Percentiles rank a stretch among this genome's conserved stretches.
Evolutionary conservation across 1,140 invertebrate species (phyloP).

Genomic region (Bemisia tabaci): DNA sequence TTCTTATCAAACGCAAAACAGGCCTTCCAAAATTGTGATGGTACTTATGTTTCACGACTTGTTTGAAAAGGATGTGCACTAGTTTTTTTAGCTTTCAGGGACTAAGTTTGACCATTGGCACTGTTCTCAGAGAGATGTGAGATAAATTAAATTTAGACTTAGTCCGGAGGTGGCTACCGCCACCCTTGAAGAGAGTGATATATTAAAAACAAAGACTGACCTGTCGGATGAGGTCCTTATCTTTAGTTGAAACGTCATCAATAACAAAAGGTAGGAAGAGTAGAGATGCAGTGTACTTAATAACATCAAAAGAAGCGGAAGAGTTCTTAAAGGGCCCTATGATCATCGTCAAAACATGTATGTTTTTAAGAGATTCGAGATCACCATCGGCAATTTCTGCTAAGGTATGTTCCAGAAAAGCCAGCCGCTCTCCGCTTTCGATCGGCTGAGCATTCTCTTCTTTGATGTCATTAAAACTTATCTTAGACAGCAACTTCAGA

Average conservation of each 20-base stretch:
- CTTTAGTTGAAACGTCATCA: not conserved
- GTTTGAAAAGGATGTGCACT: too few species aligned
- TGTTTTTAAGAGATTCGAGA: not conserved
- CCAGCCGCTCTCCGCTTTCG: not conserved
- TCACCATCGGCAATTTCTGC: not conserved
- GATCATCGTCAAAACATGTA: not conserved
- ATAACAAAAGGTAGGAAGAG: not conserved
- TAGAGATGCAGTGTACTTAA: not conserved
- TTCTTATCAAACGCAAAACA: too few species aligned
- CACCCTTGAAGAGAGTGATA: too few species aligned
- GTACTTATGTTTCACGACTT: too few species aligned
- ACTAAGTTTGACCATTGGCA: too few species aligned
- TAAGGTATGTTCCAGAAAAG: not conserved
- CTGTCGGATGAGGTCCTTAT: not conserved
- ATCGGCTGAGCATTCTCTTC: not conserved
- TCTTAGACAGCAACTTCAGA: not conserved
- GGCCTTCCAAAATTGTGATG: too few species aligned
- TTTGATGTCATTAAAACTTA: not conserved
- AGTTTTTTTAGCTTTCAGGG: too few species aligned
- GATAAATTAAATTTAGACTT: too few species aligned
- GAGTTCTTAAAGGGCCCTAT: not conserved
- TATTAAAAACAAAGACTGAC: not conserved
- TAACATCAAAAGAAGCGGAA: not conserved
- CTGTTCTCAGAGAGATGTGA: too few species aligned
- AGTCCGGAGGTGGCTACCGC: too few species aligned